A percentile compares a stretch with the other conserved stretches of the same genome.
Evolutionary conservation across 2,797 vertebrate genomes (phyloP).

Genomic region (Gallirallus australis): DNA sequence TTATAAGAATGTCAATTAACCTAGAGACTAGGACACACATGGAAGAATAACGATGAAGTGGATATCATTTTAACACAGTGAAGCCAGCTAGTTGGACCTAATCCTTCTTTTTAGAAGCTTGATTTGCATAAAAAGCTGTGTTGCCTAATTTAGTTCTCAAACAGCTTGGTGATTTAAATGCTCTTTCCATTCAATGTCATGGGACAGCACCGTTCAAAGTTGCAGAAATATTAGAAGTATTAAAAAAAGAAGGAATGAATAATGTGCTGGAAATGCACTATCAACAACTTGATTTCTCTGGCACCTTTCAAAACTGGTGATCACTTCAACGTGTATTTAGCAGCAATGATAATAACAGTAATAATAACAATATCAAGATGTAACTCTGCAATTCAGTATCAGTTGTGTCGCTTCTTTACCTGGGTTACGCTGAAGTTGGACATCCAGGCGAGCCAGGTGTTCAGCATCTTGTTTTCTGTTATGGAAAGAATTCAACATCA

Average conservation of each 20-base stretch:
- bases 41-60: conserved; percentile 61
- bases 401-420: not conserved
- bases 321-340: not conserved
- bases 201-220: not conserved
- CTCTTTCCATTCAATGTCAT: not conserved
- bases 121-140: conserved; percentile 79
- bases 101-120: conserved; percentile 69
- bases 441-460: conserved; percentile 19
- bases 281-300: not conserved
- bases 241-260: not conserved
- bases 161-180: conserved; percentile 48
- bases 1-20: conserved; percentile 82
- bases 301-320: not conserved
- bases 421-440: not conserved
- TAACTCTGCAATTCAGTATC: not conserved
- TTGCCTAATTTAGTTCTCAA: conserved; percentile 80
- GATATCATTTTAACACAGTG: conserved; percentile 74
- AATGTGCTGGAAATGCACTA: not conserved
- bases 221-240: not conserved
- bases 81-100: conserved; percentile 79
- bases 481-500: conserved; percentile 18
- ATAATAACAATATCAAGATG: not conserved
- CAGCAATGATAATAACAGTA: not conserved
- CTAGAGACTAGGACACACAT: conserved; percentile 73
- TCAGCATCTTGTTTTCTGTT: conserved; percentile 39